A percentile compares a stretch with the other conserved stretches of the same genome.
These are phyloP conservation scores for Cataglyphis altisquamis DNA, from an alignment of 2,888 invertebrate genomes.

Conservation along the genomic window DNA sequence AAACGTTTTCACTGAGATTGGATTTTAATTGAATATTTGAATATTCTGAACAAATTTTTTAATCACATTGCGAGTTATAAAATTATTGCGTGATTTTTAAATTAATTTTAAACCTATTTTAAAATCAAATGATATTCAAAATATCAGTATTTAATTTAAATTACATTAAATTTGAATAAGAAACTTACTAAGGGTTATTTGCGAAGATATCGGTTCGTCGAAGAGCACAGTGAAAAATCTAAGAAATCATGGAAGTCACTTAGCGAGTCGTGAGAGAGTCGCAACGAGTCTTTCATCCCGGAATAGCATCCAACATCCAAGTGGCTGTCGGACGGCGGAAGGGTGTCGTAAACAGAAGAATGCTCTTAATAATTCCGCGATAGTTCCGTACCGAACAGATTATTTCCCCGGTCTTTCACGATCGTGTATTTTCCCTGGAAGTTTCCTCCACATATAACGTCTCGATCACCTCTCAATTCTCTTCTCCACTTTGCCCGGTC, in stretches of 20 bases:
- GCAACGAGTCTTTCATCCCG: conserved; percentile 29
- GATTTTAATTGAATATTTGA: background rate
- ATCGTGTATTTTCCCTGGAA: conserved; percentile 29
- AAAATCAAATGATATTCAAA: background rate
- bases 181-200: background rate
- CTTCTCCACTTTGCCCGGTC: conserved; percentile 13
- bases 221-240: background rate
- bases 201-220: background rate
- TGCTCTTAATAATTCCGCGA: conserved; percentile 73
- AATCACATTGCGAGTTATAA: background rate
- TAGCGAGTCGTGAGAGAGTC: conserved; percentile 40
- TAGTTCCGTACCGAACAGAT: conserved; percentile 31
- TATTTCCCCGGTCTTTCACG: background rate
- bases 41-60: background rate
- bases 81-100: background rate
- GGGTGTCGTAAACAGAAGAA: conserved; percentile 65
- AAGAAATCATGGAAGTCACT: conserved; percentile 45
- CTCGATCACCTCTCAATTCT: conserved; percentile 38
- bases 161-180: background rate
- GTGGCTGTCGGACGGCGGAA: background rate
- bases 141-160: background rate
- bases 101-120: background rate
- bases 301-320: background rate
- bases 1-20: background rate
- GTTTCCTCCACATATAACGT: conserved; percentile 47